Base-by-base conservation (phyloP, 1,140 invertebrate species). In the Agrypnia vestita region DNA sequence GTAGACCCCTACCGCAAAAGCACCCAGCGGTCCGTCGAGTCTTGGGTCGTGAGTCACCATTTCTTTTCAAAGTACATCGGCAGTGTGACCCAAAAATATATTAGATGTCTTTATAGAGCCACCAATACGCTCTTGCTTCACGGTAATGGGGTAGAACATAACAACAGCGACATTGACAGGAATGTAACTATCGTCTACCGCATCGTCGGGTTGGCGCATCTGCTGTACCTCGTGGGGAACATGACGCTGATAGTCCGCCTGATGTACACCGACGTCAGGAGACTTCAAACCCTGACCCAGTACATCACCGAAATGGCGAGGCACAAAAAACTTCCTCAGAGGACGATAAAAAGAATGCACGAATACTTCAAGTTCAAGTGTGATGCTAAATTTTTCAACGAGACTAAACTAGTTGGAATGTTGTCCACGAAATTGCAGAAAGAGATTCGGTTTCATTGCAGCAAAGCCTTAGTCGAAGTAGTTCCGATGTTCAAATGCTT, bases 391-490 rank as follows among this genome's bases (percentile, higher is more conserved):
- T 73, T 73, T n/a, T 73, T 73, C 8, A 53, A 73, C 13, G 71
- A 73, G 13, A 73, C 47, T 1, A 73, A 55, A 13, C 7, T 73
- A 0, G 17, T 73, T 12, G 51, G 17, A n/a, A 73, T 73, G 71
- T 19, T 73, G 21, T 73, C 71, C 4, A 21, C 19, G 12, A 84
- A 85, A 71, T 82, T 86, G 13, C 85, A 84, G 35, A 82, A 85
- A 55, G 86, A 86, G 69, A 83, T 86, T 11, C 80, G 79, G 6
- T 78, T 85, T 13, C 82, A 85, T 76, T 84, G 84, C 12, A 84
- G 84, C n/a, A 51, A 55, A 69, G 82, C 81, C 19, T 76, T 86
- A 12, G 83, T 86, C 13, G 76, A 86, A 12, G 84, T 84, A 10
- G 84, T 85, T 43, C 59, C 77, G 9, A 59, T 86, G 19, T 84